A percentile compares a stretch with the other conserved stretches of the same genome.
These are phyloP conservation scores for Apamea monoglypha DNA, from an alignment of 2,888 invertebrate species.

Conservation along the genomic window DNA sequence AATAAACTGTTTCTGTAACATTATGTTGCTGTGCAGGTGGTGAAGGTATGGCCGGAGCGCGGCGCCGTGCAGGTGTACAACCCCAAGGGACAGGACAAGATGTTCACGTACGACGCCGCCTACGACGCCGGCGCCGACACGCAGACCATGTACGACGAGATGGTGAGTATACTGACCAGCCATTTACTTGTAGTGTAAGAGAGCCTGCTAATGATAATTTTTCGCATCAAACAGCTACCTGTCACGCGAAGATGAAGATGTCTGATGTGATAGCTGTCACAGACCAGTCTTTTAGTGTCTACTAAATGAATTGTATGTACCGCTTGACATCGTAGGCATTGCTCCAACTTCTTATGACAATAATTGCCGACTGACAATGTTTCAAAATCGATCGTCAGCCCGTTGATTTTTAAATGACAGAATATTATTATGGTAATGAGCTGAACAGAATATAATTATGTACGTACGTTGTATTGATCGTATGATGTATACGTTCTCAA, in stretches of 20 bases:
- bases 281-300: background rate
- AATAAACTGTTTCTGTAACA: conserved; percentile 6
- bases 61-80: conserved; percentile 98
- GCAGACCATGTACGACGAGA: conserved; percentile 98
- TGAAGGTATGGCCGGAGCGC: conserved; percentile 95
- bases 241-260: background rate
- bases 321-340: background rate
- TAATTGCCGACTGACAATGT: background rate
- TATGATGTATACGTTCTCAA: background rate
- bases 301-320: background rate
- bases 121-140: conserved; percentile 98
- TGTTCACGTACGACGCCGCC: conserved; percentile 99
- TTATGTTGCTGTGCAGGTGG: conserved; percentile 87
- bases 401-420: conserved; percentile 13
- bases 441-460: background rate
- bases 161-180: conserved; percentile 86
- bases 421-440: conserved; percentile 3
- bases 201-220: background rate
- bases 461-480: conserved; percentile 6
- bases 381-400: background rate
- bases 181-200: background rate
- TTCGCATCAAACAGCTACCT: background rate
- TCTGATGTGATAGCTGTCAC: conserved; percentile 11
- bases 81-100: conserved; percentile 96
- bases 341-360: background rate